Conservation (phyloP, 2,113 vertebrate species). For the Syngnathus floridae region DNA sequence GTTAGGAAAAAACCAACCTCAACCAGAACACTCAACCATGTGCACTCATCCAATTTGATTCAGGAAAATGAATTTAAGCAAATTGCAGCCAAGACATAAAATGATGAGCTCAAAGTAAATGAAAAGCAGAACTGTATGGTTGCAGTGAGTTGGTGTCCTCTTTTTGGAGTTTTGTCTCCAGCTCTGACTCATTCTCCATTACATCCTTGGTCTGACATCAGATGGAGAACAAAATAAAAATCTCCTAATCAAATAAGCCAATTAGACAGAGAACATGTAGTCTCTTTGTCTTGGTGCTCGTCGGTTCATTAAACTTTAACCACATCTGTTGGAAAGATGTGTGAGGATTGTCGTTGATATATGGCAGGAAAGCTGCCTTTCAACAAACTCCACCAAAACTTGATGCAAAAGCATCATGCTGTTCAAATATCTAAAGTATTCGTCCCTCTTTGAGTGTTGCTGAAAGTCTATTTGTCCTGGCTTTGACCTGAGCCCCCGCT, state of each 20-base stretch:
- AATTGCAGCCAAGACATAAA: constrained; percentile 21
- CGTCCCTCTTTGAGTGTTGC: neutral
- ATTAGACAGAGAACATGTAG: constrained; percentile 42
- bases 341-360: constrained; percentile 11
- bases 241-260: constrained; percentile 53
- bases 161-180: constrained; percentile 29
- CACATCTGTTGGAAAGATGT: constrained; percentile 33
- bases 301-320: constrained; percentile 30
- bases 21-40: constrained; percentile 12
- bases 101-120: constrained; percentile 21
- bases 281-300: constrained; percentile 34
- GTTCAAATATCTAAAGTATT: constrained; percentile 7
- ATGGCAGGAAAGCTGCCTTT: constrained; percentile 8
- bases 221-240: constrained; percentile 43
- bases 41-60: constrained; percentile 19
- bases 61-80: constrained; percentile 28
- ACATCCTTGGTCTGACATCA: constrained; percentile 48
- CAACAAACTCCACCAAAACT: constrained; percentile 12
- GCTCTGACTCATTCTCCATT: constrained; percentile 64
- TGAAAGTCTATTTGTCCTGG: constrained; percentile 20
- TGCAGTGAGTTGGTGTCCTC: constrained; percentile 27
- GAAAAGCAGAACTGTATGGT: constrained; percentile 37
- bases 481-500: constrained; percentile 17
- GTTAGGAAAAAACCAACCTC: constrained; percentile 17
- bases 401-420: constrained; percentile 4